Percentiles rank a stretch among this genome's conserved stretches.
These are phyloP conservation scores for Synodontis membranacea DNA, from an alignment of 2,113 vertebrate species.

Conservation along the genomic window DNA sequence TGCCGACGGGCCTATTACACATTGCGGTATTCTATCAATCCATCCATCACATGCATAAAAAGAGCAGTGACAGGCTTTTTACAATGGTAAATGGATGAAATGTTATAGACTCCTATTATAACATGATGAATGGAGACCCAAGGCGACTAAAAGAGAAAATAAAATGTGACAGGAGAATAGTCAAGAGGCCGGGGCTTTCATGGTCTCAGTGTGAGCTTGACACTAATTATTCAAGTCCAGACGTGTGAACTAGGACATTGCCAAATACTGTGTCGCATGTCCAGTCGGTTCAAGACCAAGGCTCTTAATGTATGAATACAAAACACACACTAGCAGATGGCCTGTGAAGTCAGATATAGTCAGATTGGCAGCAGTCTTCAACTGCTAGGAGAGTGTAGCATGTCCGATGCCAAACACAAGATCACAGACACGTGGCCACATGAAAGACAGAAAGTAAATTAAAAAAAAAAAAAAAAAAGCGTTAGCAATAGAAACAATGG, in stretches of 20 bases:
- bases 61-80: slow-evolving; percentile 75
- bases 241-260: slow-evolving; percentile 64
- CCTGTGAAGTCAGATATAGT: slow-evolving; percentile 30
- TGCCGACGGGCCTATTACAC: slow-evolving; percentile 68
- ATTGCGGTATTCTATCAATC: slow-evolving; percentile 74
- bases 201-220: slow-evolving; percentile 78
- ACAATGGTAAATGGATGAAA: slow-evolving; percentile 79
- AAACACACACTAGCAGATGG: slow-evolving; percentile 40
- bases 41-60: slow-evolving; percentile 73
- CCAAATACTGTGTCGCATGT: slow-evolving; percentile 35
- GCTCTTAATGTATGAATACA: slow-evolving; percentile 33
- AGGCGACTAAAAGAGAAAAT: slow-evolving; percentile 80
- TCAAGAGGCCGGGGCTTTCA: slow-evolving; percentile 79
- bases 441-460: no score
- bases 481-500: neutral
- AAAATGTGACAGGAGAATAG: slow-evolving; percentile 77
- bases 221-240: slow-evolving; percentile 80
- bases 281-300: slow-evolving; percentile 14
- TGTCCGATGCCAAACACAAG: slow-evolving; percentile 30
- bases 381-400: slow-evolving; percentile 2
- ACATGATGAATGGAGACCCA: slow-evolving; percentile 66
- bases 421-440: neutral
- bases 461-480: neutral
- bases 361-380: slow-evolving; percentile 6
- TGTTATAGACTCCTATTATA: slow-evolving; percentile 71